Evolutionary conservation across 1,140 invertebrate species (phyloP), one percentile per base, ranked within the genome.

Genomic region (Agrilus planipennis): DNA sequence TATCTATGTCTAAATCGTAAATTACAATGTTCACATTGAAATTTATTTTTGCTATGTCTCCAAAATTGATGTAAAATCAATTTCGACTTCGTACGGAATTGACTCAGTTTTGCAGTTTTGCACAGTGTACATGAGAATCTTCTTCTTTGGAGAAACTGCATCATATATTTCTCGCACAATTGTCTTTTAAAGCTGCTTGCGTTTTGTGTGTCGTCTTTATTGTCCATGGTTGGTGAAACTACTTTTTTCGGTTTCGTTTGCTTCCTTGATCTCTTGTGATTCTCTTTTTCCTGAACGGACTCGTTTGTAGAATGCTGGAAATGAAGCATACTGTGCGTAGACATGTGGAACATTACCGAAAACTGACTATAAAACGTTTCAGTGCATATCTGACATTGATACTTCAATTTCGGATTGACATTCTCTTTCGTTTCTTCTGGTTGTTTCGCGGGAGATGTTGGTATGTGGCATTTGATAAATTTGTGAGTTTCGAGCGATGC

Each of bases 331-430:
- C 61, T 61, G 50, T 71, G 70, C 10, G 54, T 46, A 5, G 61
- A 44, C 63, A 65, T 68, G 53, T 72, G 72, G 17, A 60, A 55
- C 50, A 65, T 69, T 45, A 71, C 70, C 35, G 48, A 60, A 11
- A 47, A 50, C 49, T 66, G 69, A 16, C 47, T 64, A 11, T 58
- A 46, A 45, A 60, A 65, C 14, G 50, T 50, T 32, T 57, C 57
- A 16, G 59, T 59, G 41, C 65, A 70, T 14, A 65, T 55, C 27
- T 57, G 55, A 51, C 65, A 70, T 36, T 46, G 48, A 47, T 68
- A 70, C 25, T 57, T 59, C 27, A 46, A 38, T 20, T 47, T 48
- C 28, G 58, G 58, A 46, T 58, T 54, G 20, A 57, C 52, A 39
- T 62, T 60, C 42, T 62, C 56, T 42, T 62, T 59, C 12, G 50